Percentiles rank a stretch among this genome's conserved stretches.
Evolutionary conservation across 2,797 vertebrate species (phyloP).

Genomic region (Meriones psammophilus): DNA sequence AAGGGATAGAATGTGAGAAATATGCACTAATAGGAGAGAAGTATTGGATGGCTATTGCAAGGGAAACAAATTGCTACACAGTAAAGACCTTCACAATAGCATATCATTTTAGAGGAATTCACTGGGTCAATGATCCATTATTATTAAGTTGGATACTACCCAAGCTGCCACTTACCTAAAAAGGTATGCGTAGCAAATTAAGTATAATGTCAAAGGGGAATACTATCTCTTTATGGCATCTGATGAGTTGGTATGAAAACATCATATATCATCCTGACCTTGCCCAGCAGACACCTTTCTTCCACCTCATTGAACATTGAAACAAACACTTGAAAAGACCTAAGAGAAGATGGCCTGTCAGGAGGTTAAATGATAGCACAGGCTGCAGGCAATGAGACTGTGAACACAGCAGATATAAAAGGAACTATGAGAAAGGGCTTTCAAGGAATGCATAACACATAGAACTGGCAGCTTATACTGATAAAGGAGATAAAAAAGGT

Average conservation of each 20-base stretch:
- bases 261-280: not conserved
- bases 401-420: not conserved
- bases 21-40: not conserved
- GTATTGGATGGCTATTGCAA: not conserved
- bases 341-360: not conserved
- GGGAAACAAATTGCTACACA: not conserved
- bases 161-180: constrained; percentile 23
- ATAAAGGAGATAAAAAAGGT: not conserved
- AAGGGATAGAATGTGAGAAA: not conserved
- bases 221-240: not conserved
- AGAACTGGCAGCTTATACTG: not conserved
- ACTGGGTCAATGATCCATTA: constrained; percentile 8
- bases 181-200: constrained; percentile 54
- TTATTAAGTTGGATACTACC: constrained; percentile 10
- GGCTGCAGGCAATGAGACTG: not conserved
- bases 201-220: not conserved
- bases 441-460: not conserved
- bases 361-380: not conserved
- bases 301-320: not conserved
- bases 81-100: not conserved
- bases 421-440: not conserved
- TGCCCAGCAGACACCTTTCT: not conserved
- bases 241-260: not conserved
- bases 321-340: not conserved
- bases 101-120: constrained; percentile 21